A percentile compares a stretch with the other conserved stretches of the same genome.
phyloP scores from a whole-genome alignment of 2,797 vertebrate genomes.

The Neoniphon sammara region DNA sequence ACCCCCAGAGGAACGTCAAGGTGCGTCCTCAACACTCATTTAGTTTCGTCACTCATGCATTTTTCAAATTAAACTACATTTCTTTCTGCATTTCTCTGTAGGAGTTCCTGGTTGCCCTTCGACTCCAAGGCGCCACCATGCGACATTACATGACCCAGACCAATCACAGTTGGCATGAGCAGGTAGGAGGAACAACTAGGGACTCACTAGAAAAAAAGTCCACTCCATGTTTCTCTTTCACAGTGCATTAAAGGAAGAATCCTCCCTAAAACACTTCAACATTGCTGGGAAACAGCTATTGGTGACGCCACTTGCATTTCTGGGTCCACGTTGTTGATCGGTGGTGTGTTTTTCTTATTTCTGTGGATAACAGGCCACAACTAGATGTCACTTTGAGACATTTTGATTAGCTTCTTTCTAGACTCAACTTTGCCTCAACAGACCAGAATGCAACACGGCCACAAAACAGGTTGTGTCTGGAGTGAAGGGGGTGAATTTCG shows the following conservation, averaged over 20 bases:
- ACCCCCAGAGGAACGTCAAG: constrained; percentile 89
- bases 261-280: background rate
- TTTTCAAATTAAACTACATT: background rate
- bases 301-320: no score
- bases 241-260: background rate
- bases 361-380: no score
- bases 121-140: constrained; percentile 90
- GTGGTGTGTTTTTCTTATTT: no score
- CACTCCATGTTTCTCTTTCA: background rate
- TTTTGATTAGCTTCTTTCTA: no score
- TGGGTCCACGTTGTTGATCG: no score
- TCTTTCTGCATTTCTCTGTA: constrained; percentile 54
- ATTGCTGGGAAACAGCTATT: background rate
- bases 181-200: constrained; percentile 74
- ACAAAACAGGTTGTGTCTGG: no score
- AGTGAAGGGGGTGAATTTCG: no score
- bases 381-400: no score
- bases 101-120: constrained; percentile 93
- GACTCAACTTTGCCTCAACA: no score
- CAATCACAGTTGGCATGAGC: constrained; percentile 91
- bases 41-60: background rate
- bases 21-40: constrained; percentile 62
- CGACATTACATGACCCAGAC: constrained; percentile 87
- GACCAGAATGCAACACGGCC: no score
- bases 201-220: background rate